These are phyloP conservation scores for Abrostola tripartita DNA, from an alignment of 2,888 invertebrate genomes.

Conservation along the genomic window DNA sequence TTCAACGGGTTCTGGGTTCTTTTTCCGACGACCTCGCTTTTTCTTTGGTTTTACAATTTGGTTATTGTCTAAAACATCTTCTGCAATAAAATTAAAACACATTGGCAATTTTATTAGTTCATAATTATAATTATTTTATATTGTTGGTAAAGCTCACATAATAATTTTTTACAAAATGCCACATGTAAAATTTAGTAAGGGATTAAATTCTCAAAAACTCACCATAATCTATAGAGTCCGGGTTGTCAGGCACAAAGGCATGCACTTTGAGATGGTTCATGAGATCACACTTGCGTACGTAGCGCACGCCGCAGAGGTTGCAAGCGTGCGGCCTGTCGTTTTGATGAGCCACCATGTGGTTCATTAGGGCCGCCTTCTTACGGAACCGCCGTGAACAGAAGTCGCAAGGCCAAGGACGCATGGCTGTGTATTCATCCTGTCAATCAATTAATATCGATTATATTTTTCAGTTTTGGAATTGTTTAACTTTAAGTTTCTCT, in stretches of 20 bases:
- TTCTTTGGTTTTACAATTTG: slow-evolving; percentile 82
- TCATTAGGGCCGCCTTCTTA: slow-evolving; percentile 94
- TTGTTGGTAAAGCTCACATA: too few relatives aligned
- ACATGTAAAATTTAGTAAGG: not conserved
- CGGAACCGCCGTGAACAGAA: slow-evolving; percentile 95
- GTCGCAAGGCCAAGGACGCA: slow-evolving; percentile 95
- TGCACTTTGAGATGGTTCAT: slow-evolving; percentile 95
- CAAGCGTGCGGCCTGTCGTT: slow-evolving; percentile 94
- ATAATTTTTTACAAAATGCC: too few relatives aligned
- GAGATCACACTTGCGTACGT: slow-evolving; percentile 93
- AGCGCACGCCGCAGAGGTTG: slow-evolving; percentile 94
- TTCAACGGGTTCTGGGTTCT: slow-evolving; percentile 77
- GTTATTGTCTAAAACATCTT: slow-evolving; percentile 74
- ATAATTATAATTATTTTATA: not conserved
- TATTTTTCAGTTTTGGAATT: too few relatives aligned
- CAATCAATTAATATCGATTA: slow-evolving; percentile 5
- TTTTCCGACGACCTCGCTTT: slow-evolving; percentile 84
- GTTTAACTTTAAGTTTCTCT: too few relatives aligned
- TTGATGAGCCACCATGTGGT: slow-evolving; percentile 96
- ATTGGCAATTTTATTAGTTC: not conserved
- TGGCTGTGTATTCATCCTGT: slow-evolving; percentile 91
- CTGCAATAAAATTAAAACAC: slow-evolving; percentile 64
- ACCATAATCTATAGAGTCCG: slow-evolving; percentile 88
- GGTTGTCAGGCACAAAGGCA: slow-evolving; percentile 91
- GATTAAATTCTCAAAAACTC: slow-evolving; percentile 36